Base-by-base conservation (phyloP, 2,113 vertebrate genomes). In the Sprattus sprattus region DNA sequence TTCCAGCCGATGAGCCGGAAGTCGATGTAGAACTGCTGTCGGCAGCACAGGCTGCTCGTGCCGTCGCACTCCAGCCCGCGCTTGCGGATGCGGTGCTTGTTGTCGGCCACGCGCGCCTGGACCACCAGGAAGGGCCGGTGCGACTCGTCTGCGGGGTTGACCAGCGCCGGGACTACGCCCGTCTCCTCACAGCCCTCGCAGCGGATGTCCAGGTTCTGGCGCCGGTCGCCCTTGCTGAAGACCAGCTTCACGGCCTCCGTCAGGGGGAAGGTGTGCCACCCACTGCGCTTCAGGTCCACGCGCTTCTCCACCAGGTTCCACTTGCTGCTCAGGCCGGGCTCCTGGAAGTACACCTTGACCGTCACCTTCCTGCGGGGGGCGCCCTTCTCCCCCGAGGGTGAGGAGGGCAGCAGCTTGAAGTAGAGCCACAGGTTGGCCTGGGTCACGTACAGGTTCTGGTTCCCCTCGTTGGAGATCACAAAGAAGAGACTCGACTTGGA, bases 11-110 rank as follows among this genome's bases (percentile, higher is more conserved):
- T 99, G 92, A 97, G 96, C 89, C 97, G 96, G 93, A 99, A 99
- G 95, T 99, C 98, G 85, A 99, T 99, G 95, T 97, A 99, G 95
- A 99, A 99, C 95, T 98, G 97, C 92, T 98, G 97, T 82, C 98
- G 95, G 94, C 98, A 99, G 94, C 98, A 99, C 89, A 99, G 95
- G 93, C 94, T 95, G 91, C 93, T 96, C 93, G 95, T 95, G 83
- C 97, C 98, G 83, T 99, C 98, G 1, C 98, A 99, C 92, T 99
- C 98, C 90, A 99, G 96, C 85, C 98, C 98, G 75, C 98, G 93
- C 93, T 99, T 99, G 47, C 97, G 96, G 89, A 99, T 99, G 44
- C 97, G 96, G 92, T 99, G 98, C 86, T 96, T 95, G 95, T 93
- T 94, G 91, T 98, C 97, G 0, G 94, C 93, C 78, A 95, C 93